Evolutionary conservation across 2,888 invertebrate species (phyloP).

Genomic region (Nephrotoma appendiculata): DNA sequence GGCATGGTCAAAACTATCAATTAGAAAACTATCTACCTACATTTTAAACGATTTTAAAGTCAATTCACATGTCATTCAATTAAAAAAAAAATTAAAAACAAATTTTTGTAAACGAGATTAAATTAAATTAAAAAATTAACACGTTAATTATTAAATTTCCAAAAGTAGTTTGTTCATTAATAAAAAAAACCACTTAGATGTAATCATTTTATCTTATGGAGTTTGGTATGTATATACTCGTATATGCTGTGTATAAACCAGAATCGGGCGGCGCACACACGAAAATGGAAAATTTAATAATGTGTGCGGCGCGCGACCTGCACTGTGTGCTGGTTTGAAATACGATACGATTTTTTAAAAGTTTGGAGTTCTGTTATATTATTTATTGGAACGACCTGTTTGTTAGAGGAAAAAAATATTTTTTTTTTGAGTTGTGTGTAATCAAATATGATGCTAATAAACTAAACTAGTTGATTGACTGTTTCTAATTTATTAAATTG

Average conservation of each 20-base stretch:
- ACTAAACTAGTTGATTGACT: not conserved
- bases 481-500: not conserved
- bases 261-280: not conserved
- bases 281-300: not conserved
- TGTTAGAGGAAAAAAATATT: not conserved
- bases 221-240: not conserved
- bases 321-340: not conserved
- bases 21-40: not conserved
- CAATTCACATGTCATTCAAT: not conserved
- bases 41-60: not conserved
- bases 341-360: not conserved
- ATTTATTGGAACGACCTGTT: not conserved
- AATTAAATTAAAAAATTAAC: not conserved
- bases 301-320: not conserved
- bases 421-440: not conserved
- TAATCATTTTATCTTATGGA: not conserved
- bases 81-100: not conserved
- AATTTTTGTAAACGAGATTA: not conserved
- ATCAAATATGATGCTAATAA: not conserved
- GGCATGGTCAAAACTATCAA: not conserved
- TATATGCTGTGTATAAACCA: not conserved
- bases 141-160: not conserved
- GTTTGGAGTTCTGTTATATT: not conserved
- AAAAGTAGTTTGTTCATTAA: not conserved
- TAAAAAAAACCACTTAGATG: not conserved